Evolutionary conservation across 2,113 vertebrate species (phyloP).

Genomic region (Oreochromis tanganicae): DNA sequence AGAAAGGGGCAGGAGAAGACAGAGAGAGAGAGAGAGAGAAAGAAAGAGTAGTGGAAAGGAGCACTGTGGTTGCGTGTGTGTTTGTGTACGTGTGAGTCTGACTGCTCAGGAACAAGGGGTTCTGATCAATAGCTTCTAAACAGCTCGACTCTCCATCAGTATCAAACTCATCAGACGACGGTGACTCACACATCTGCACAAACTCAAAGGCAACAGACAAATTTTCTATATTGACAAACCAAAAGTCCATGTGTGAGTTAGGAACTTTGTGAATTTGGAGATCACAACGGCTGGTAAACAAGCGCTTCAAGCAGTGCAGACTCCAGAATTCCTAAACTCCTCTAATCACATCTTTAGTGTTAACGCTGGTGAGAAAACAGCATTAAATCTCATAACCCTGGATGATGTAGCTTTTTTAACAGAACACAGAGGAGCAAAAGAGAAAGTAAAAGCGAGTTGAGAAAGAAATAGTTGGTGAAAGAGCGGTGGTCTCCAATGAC

Average conservation of each 20-base stretch:
- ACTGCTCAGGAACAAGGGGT: constrained; percentile 16
- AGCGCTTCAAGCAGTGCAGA: neutral
- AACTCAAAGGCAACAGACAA: neutral
- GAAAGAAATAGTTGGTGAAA: constrained; percentile 28
- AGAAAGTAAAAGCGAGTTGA: constrained; percentile 19
- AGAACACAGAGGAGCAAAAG: constrained; percentile 13
- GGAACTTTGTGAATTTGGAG: neutral
- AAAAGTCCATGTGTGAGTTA: neutral
- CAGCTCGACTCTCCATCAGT: constrained; percentile 27
- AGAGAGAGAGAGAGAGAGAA: neutral
- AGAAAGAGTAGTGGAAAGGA: neutral
- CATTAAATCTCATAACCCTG: constrained; percentile 16
- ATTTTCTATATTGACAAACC: neutral
- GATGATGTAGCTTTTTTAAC: constrained; percentile 51
- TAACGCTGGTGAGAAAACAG: neutral
- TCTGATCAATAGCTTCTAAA: constrained; percentile 47
- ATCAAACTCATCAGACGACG: constrained; percentile 12
- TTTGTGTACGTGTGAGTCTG: neutral
- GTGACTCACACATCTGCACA: neutral
- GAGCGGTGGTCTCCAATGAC: constrained; percentile 52
- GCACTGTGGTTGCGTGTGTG: neutral
- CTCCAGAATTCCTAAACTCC: neutral
- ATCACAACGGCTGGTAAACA: neutral
- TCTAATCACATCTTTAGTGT: neutral
- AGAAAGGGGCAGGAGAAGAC: constrained; percentile 3